Base-by-base conservation (phyloP, 2,888 invertebrate species). In the Lasioglossum villosulum region DNA sequence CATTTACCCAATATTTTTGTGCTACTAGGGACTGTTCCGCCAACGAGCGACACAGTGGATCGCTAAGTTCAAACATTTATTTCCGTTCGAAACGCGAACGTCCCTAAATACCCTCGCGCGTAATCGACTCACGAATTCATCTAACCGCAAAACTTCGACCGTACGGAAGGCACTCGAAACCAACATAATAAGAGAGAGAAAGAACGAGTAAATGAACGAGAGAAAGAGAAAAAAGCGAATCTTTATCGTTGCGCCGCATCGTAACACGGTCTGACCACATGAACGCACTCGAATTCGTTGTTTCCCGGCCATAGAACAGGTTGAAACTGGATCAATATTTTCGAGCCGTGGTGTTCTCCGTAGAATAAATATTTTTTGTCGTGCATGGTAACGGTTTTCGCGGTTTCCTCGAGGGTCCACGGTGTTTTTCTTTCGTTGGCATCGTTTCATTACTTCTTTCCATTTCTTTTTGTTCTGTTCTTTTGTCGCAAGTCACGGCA, bases 401-500 rank as follows among this genome's bases (percentile, higher is more conserved):
- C 63, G 34, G 16, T 34, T 30, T 66, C 14, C 16, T 8, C 30
- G n/a, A 52, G 37, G 14, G 6, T 19, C 23, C 39, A 12, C 23
- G 14, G n/a, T 48, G n/a, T 30, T 30, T 30, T 27, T 14, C 39
- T 10, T 42, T 42, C 27, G 37, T 8, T 14, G 4, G 34, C 0
- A 14, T 23, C 73, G 37, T 73, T 72, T n/a, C 10, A 19, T 42
- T 34, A 52, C 48, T n/a, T 59, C 27, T n/a, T 68, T 37, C 14
- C 30, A 37, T 8, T 27, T 48, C 45, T 0, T 37, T 10, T 23
- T 19, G n/a, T 8, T 68, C 90, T 90, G 91, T 90, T 42, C 76
- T 59, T 90, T 90, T 84, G 86, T 86, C 89, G 77, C 76, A 91
- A 97, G 98, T 98, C 94, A 97, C 97, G 90, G 97, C 97, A 84